Evolutionary conservation across 2,888 invertebrate genomes (phyloP), one percentile per base, ranked within the genome.

Genomic region (Hydrotaea diabolus): DNA sequence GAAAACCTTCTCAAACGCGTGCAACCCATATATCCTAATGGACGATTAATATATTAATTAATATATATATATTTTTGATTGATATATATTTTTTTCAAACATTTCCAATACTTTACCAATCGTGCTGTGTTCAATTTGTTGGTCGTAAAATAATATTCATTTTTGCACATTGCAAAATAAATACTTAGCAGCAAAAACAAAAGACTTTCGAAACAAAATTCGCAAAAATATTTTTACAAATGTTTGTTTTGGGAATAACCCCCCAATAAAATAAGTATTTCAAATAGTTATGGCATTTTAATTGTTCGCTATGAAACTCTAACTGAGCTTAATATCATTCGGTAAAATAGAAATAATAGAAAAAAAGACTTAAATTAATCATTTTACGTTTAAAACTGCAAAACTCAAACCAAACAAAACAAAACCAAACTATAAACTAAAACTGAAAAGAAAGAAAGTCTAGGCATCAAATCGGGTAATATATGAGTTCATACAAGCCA

Each of bases 361-460:
- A n/a, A 31, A 19, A 21, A 57, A 62, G 31, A 62, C 23, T 31
- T 31, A 62, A 23, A 11, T 39, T 39, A 39, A 39, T 39, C 11
- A 11, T 39, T 39, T 39, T 13, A 39, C 8, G 1, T 39, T 8
- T 13, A 8, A 39, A 39, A 49, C n/a, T 49, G 49, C 3, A 49
- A 49, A 49, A 43, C 43, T 13, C 26, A 59, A 62, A 59, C 26
- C 59, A 26, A 4, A 26, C 31, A 62, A 59, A 31, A 31, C 31
- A 31, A 31, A 31, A 31, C 2, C 2, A 4, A 7, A 31, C 59
- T 19, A 62, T 62, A 31, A 62, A 62, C 59, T 59, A 59, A 62
- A 62, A 62, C 59, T 59, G 26, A 62, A 62, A 62, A 62, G n/a
- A 62, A 62, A 31, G 62, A 62, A 62, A 62, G 62, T 62, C 62